These are phyloP conservation scores for Selene dorsalis DNA, from an alignment of 2,797 vertebrate genomes.

Conservation along the genomic window DNA sequence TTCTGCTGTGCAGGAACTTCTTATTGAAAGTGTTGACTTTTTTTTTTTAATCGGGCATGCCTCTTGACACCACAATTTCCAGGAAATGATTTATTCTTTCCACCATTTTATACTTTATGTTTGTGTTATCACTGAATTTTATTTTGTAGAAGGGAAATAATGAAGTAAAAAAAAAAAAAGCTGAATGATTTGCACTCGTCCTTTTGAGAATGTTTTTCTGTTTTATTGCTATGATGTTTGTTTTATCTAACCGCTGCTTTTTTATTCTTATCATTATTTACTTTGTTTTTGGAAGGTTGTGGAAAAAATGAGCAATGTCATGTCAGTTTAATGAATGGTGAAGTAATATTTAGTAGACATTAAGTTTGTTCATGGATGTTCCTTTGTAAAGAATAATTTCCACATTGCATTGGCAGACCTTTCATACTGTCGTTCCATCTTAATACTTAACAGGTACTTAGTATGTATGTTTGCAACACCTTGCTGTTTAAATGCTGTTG, in stretches of 20 bases:
- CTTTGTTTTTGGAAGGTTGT: conserved; percentile 32
- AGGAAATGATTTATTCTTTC: conserved; percentile 50
- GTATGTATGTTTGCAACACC: conserved; percentile 49
- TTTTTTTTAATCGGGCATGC: conserved; percentile 72
- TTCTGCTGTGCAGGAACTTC: conserved; percentile 94
- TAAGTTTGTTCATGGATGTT: conserved; percentile 21
- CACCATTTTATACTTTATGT: conserved; percentile 46
- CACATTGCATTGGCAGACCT: conserved; percentile 15
- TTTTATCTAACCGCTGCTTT: conserved; percentile 60
- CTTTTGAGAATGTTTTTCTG: conserved; percentile 49
- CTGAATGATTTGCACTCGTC: conserved; percentile 77
- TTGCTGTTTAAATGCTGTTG: conserved; percentile 58
- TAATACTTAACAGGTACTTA: conserved; percentile 58
- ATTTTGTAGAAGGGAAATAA: conserved; percentile 48
- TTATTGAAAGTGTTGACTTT: conserved; percentile 65
- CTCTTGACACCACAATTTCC: conserved; percentile 70
- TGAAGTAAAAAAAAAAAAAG: conserved; percentile 13
- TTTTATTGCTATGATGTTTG: conserved; percentile 48
- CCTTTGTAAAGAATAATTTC: conserved; percentile 34
- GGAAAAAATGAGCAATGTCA: conserved; percentile 4
- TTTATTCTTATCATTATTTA: conserved; percentile 52
- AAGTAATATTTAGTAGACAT: conserved; percentile 18
- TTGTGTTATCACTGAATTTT: conserved; percentile 35
- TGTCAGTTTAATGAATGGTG: conserved; percentile 21
- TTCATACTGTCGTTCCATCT: conserved; percentile 34